Base-by-base conservation (phyloP, 2,888 invertebrate species). In the Brachylomia viminalis region DNA sequence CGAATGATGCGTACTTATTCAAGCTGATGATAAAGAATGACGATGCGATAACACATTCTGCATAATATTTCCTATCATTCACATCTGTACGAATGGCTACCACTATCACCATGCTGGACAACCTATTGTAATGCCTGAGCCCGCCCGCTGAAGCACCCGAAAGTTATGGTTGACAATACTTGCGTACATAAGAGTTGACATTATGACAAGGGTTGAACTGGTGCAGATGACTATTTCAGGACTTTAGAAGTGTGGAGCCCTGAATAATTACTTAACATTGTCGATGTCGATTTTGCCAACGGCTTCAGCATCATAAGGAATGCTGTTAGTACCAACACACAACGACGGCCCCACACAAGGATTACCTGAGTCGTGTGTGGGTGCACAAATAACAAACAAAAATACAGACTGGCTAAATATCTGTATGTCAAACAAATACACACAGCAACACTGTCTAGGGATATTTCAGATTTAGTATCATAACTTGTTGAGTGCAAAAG, bases 331-430 rank as follows among this genome's bases (percentile, higher is more conserved):
- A 38, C 38, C 20, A 56, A 42, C 38, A 33, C 8, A 52, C 38
- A 61, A 33, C 38, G 23, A 59, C 10, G 33, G 49, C 15, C 17
- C 4, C 11, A 67, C 30, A 42, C 45, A 65, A 38, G 23, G 59
- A 38, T 59, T 45, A 52, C 30, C n/a, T 23, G 23, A 49, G 33
- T 58, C 30, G 8, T 61, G 15, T 38, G 45, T 81, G 23, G 45
- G 42, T 45, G 62, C 17, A 73, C 27, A 67, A 67, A 70, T 52
- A 72, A 72, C 65, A 71, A 82, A 77, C 42, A 64, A 72, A 82
- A 59, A 30, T 13, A 66, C 20, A 61, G 30, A 59, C n/a, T 52
- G 38, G 45, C 15, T 33, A 52, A 47, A 56, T 54, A 45, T 68
- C 45, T 72, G 59, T 67, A 23, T 58, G 47, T 23, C n/a, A 27